Evolutionary conservation across 1,140 invertebrate species (phyloP).

Genomic region (Delia radicum): DNA sequence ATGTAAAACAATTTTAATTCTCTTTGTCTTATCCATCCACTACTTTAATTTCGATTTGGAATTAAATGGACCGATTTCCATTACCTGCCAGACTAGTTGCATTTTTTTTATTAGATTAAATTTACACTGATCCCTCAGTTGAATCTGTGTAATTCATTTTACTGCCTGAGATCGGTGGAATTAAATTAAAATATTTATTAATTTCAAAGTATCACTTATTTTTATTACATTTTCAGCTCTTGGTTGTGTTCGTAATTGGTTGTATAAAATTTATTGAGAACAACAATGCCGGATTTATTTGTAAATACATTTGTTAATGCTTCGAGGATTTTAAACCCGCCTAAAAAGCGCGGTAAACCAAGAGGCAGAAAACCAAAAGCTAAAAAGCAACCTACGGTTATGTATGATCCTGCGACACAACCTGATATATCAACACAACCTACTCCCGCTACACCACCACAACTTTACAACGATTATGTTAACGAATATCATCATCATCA

Average conservation of each 20-base stretch:
- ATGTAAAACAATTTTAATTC: too few relatives aligned
- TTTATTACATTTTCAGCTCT: background rate
- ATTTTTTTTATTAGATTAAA: too few relatives aligned
- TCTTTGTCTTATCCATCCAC: too few relatives aligned
- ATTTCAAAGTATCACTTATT: too few relatives aligned
- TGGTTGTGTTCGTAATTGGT: background rate
- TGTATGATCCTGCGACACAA: conserved; percentile 14
- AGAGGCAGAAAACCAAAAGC: conserved; percentile 13
- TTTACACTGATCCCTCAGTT: too few relatives aligned
- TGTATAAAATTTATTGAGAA: background rate
- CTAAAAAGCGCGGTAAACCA: conserved; percentile 8
- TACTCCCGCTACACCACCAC: background rate
- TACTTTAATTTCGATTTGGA: too few relatives aligned
- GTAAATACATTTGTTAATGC: conserved; percentile 17
- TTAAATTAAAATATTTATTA: too few relatives aligned
- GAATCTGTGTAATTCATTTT: too few relatives aligned
- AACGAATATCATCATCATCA: conserved; percentile 10
- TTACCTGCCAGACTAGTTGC: too few relatives aligned
- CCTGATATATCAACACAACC: background rate
- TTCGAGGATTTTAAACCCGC: conserved; percentile 7
- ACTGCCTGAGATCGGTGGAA: too few relatives aligned
- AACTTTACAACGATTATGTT: conserved; percentile 22
- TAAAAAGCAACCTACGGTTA: background rate
- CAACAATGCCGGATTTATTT: conserved; percentile 16
- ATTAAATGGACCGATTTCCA: too few relatives aligned